Evolutionary conservation across 2,888 invertebrate species (phyloP), one percentile per base, ranked within the genome.

Genomic region (Drosophila quinaria): DNA sequence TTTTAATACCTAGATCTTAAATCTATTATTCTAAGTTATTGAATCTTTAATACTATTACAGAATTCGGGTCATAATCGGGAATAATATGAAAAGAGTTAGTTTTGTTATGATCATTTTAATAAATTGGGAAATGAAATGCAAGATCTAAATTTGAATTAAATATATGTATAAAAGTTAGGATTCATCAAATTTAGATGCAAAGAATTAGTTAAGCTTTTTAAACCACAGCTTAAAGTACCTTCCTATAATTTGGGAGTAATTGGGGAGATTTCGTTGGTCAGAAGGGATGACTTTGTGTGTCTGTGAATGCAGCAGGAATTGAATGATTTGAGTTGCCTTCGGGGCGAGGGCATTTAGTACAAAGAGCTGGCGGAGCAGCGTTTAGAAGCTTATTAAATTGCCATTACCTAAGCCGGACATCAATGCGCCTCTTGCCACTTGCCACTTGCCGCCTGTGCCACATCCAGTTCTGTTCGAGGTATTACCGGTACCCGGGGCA

Each of bases 401-500:
- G 81, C 89, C 81, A 86, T 86, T 89, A 90, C 87, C 83, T 86
- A 83, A 86, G 89, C 84, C 71, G 78, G 90, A 87, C 87, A 86
- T 80, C 87, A 75, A 56, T 56, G 52, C 19, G 37, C 35, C 54
- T 37, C 25, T 35, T 59, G 41, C 33, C 42, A 15, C 51, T 51
- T n/a, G 37, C 22, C 22, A 4, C 50, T n/a, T 41, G 13, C 11
- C 22, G 22, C 22, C 22, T 29, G 13, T 19, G 15, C 42, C 29
- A 15, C 11, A 13, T 13, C 17, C 13, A 4, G 22, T 8, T 15
- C 5, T 13, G 25, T 25, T 19, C n/a, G 11, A 15, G 54, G 56
- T 19, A 13, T 41, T 49, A 22, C 51, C 41, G 50, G 59, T 67
- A 56, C 39, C 13, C 65, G 58, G 37, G 39, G 17, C 42, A 44